Evolutionary conservation across 2,888 invertebrate species (phyloP).

Genomic region (Hydrotaea cyrtoneurina): DNA sequence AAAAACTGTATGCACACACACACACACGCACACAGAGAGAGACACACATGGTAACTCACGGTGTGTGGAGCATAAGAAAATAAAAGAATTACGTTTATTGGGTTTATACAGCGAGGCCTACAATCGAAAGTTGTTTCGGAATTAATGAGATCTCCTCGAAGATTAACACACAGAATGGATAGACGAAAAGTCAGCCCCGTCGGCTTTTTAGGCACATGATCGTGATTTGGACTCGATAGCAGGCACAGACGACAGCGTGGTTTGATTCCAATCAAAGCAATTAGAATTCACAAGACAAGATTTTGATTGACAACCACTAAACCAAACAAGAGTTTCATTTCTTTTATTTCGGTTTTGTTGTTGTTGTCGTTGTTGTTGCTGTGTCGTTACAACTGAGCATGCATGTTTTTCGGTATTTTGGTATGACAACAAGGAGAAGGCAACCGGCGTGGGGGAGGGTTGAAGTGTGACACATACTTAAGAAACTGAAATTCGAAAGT

Average conservation of each 20-base stretch:
- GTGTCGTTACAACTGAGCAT: neutral
- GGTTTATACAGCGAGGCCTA: slow-evolving; percentile 52
- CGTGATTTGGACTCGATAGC: neutral
- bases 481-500: slow-evolving; percentile 64
- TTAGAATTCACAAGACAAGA: slow-evolving; percentile 54
- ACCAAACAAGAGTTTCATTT: slow-evolving; percentile 11
- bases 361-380: too few relatives aligned
- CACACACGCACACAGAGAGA: neutral
- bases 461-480: slow-evolving; percentile 6
- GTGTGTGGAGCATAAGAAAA: slow-evolving; percentile 1
- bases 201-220: neutral
- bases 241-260: neutral
- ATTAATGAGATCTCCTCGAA: slow-evolving; percentile 16
- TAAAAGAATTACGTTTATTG: slow-evolving; percentile 48
- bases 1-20: slow-evolving; percentile 43
- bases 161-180: neutral
- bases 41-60: neutral
- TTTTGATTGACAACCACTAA: slow-evolving; percentile 27
- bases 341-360: neutral
- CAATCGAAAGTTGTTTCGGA: slow-evolving; percentile 68
- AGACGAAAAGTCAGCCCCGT: slow-evolving; percentile 3
- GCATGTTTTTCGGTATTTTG: neutral
- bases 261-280: slow-evolving; percentile 29
- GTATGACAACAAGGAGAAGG: slow-evolving; percentile 14
- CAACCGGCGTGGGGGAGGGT: neutral